A percentile compares a stretch with the other conserved stretches of the same genome.
Evolutionary conservation across 2,797 vertebrate species (phyloP).

Genomic region (Eremophila alpestris): DNA sequence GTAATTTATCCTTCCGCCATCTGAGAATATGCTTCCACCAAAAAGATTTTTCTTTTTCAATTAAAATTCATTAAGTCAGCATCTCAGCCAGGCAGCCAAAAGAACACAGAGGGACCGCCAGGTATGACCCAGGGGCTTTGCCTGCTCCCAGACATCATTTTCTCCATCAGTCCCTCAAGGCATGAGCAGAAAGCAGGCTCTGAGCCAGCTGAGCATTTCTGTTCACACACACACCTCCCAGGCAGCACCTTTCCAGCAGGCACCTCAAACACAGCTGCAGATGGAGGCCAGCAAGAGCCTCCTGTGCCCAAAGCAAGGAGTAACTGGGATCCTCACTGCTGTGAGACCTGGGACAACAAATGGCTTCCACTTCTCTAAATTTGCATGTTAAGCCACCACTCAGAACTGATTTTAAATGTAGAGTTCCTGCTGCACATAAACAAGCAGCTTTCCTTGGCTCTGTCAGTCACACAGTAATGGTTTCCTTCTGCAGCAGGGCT

Average conservation of each 20-base stretch:
- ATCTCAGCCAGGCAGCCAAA: slow-evolving; percentile 1
- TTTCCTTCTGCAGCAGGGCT: neutral
- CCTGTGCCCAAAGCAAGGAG: neutral
- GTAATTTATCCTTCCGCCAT: slow-evolving; percentile 48
- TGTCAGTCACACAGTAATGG: neutral
- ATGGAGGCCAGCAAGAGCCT: neutral
- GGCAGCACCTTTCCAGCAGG: neutral
- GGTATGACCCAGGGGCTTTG: slow-evolving; percentile 14
- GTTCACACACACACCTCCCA: neutral
- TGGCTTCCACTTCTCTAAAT: fast-evolving
- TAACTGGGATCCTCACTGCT: fast-evolving
- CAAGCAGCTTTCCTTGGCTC: neutral
- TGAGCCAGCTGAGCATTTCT: neutral
- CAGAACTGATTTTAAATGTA: neutral
- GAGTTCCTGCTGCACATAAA: neutral
- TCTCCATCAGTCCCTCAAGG: neutral
- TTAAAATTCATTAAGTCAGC: slow-evolving; percentile 51
- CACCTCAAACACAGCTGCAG: neutral
- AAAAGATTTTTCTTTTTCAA: slow-evolving; percentile 33
- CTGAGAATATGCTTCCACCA: slow-evolving; percentile 26
- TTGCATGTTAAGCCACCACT: neutral
- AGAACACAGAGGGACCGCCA: neutral
- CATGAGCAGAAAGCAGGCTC: neutral
- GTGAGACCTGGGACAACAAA: fast-evolving
- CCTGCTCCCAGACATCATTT: slow-evolving; percentile 44